These are phyloP conservation scores for Mus caroli DNA, from an alignment of 2,797 vertebrate species.

Conservation along the genomic window DNA sequence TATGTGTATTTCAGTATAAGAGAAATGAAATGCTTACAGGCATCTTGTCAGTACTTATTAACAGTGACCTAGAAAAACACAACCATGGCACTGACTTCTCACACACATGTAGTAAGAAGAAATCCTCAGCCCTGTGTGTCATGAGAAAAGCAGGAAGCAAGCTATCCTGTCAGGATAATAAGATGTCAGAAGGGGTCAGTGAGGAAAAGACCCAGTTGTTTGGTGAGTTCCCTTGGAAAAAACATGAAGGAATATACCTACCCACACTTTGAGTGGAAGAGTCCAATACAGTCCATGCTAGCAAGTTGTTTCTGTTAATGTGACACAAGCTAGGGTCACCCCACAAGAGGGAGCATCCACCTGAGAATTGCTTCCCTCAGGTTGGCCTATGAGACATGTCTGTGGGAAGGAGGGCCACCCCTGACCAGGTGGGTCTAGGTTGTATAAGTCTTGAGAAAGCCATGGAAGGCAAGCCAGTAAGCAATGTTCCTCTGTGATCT, in stretches of 20 bases:
- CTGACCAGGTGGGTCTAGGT: background rate
- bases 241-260: background rate
- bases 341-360: background rate
- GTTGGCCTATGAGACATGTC: background rate
- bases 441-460: background rate
- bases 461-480: background rate
- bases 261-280: background rate
- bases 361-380: background rate
- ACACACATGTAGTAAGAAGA: background rate
- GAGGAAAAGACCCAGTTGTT: background rate
- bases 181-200: background rate
- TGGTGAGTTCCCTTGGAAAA: background rate
- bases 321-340: background rate
- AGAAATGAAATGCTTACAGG: conserved; percentile 41
- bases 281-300: background rate
- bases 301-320: background rate
- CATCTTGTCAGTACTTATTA: conserved; percentile 57
- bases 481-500: background rate
- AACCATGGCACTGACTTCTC: background rate
- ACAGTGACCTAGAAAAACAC: conserved; percentile 46
- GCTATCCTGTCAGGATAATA: background rate
- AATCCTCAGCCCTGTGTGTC: background rate
- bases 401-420: background rate
- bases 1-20: conserved; percentile 34
- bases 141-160: background rate